phyloP scores from a whole-genome alignment of 2,797 vertebrate genomes.

The Anas flavirostris region DNA sequence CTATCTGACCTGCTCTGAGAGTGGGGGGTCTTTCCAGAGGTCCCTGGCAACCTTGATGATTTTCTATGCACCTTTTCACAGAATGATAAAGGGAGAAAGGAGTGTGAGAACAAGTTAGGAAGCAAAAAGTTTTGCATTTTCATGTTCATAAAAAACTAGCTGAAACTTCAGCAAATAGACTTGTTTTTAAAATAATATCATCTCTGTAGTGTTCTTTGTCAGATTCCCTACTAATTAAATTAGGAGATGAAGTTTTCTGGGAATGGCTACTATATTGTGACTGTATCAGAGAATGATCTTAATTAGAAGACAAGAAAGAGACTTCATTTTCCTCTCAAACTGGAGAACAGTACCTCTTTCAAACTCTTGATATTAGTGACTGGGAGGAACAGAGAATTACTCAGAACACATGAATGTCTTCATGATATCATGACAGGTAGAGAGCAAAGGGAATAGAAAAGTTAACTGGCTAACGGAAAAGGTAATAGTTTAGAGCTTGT shows the following conservation, averaged over 20 bases:
- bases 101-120: neutral
- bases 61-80: neutral
- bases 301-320: neutral
- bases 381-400: neutral
- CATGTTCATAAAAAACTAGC: neutral
- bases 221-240: neutral
- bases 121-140: neutral
- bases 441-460: neutral
- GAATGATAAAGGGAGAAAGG: neutral
- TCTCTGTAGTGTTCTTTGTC: neutral
- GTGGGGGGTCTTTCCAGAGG: neutral
- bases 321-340: neutral
- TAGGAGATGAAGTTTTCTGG: neutral
- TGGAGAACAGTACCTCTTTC: neutral
- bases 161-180: neutral
- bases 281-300: neutral
- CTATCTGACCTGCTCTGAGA: neutral
- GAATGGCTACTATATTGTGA: neutral
- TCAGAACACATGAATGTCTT: neutral
- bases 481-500: neutral
- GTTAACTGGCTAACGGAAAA: neutral
- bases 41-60: neutral
- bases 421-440: neutral
- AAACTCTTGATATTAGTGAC: neutral
- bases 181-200: neutral